Percentiles rank a stretch among this genome's conserved stretches.
These are phyloP conservation scores for Cylas formicarius DNA, from an alignment of 1,140 invertebrate species.

Conservation along the genomic window DNA sequence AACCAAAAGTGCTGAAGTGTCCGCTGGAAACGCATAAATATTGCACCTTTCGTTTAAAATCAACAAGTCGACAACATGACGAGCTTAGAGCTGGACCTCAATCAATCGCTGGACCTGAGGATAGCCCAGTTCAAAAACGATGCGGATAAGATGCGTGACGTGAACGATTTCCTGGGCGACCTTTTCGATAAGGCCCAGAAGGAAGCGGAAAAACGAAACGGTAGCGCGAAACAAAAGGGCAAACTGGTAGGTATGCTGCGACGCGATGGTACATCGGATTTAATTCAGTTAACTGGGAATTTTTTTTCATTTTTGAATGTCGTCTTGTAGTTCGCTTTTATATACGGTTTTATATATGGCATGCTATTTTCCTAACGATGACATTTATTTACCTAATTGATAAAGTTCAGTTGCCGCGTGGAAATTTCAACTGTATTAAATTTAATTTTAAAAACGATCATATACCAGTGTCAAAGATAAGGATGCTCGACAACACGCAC, in stretches of 20 bases:
- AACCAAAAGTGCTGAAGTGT: constrained; percentile 6
- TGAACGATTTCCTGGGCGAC: constrained; percentile 39
- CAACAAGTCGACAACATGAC: constrained; percentile 22
- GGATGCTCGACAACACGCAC: no score
- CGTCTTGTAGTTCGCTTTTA: neutral
- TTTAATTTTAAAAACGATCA: no score
- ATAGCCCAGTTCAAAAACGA: constrained; percentile 39
- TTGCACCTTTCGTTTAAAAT: neutral
- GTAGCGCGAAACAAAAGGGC: constrained; percentile 28
- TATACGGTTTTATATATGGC: no score
- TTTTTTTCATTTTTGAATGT: neutral
- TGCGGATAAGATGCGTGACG: constrained; percentile 36
- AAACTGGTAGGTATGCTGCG: constrained; percentile 38
- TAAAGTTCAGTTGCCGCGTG: no score
- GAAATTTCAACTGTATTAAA: no score
- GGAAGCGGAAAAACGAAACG: constrained; percentile 29
- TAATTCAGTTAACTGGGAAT: neutral
- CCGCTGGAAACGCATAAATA: neutral
- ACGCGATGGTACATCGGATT: neutral
- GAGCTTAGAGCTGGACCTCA: constrained; percentile 32
- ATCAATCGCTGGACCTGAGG: constrained; percentile 31
- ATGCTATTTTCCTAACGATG: no score
- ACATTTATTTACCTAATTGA: no score
- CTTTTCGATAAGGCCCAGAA: constrained; percentile 37
- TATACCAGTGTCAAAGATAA: no score